phyloP scores from a whole-genome alignment of 2,888 invertebrate genomes.

The Galerucella pusilla region DNA sequence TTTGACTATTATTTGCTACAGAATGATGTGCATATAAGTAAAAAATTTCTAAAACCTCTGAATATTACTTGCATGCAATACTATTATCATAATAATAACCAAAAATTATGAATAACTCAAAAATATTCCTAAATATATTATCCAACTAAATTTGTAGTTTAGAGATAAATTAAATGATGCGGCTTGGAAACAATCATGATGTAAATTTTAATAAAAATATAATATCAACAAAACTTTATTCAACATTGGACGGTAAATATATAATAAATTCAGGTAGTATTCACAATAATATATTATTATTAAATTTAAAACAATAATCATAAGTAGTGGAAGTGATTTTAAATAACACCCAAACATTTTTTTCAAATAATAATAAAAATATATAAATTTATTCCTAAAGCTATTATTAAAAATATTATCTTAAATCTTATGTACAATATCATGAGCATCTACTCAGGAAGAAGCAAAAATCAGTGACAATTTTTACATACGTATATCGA shows the following conservation, averaged over 20 bases:
- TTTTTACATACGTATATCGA: background rate
- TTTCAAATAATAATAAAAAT: background rate
- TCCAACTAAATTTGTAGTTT: background rate
- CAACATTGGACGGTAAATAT: conserved; percentile 14
- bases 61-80: conserved; percentile 4
- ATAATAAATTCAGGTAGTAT: conserved; percentile 3
- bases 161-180: too few species aligned
- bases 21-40: background rate
- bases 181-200: too few species aligned
- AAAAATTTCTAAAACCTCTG: background rate
- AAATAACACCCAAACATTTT: background rate
- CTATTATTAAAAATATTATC: conserved; percentile 5
- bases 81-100: background rate
- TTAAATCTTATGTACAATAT: background rate
- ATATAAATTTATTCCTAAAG: background rate
- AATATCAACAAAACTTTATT: background rate
- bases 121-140: too few species aligned
- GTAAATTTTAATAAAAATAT: too few species aligned
- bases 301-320: background rate
- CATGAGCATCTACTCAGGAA: conserved; percentile 5
- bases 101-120: background rate
- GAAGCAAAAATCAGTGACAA: conserved; percentile 3
- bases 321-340: background rate
- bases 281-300: background rate
- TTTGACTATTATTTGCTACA: background rate